Base-by-base conservation (phyloP, 2,113 vertebrate genomes). In the Cyrtonyx montezumae region DNA sequence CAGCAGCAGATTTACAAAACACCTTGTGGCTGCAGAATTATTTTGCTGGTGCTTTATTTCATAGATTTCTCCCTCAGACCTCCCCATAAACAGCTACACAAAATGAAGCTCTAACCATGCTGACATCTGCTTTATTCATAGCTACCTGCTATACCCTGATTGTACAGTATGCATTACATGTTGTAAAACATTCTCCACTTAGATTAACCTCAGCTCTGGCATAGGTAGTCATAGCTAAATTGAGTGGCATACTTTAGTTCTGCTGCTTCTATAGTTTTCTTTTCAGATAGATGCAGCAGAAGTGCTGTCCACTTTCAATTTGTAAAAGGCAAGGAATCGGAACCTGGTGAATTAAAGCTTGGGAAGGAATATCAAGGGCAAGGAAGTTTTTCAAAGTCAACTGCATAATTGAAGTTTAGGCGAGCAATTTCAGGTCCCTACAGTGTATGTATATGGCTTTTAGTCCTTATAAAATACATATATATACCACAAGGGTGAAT, bases 271-370 rank as follows among this genome's bases (percentile, higher is more conserved):
- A 28, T 36, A 43, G 42, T 34, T 59, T 45, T 45, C 55, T 25
- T 58, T 58, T 75, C 42, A 34, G 42, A 75, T 4, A 34, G 28
- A 20, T 36, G 22, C 13, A 46, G 32, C 23, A 46, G 42, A 75
- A 28, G 23, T 46, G 22, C 19, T 18, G 18, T 34, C 43, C 5
- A 59, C 12, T 59, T 59, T 25, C 12, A 14, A 48, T 34, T 30
- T 71, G 51, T 78, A 42, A 25, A 76, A 94, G 92, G 67, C 67
- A 93, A 90, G 79, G 77, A 87, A 28, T 68, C 68, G 37, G 94
- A 97, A 86, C 77, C 91, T 48, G 15, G 71, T 66, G 87, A 91
- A 75, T 75, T 94, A 66, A 88, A 79, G 77, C 37, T 65, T 91
- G 59, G 87, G 81, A 67, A 91, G 71, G 45, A 85, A 8, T 61